A percentile compares a stretch with the other conserved stretches of the same genome.
Conservation (phyloP, 2,797 vertebrate species). For the Glossophaga mutica region DNA sequence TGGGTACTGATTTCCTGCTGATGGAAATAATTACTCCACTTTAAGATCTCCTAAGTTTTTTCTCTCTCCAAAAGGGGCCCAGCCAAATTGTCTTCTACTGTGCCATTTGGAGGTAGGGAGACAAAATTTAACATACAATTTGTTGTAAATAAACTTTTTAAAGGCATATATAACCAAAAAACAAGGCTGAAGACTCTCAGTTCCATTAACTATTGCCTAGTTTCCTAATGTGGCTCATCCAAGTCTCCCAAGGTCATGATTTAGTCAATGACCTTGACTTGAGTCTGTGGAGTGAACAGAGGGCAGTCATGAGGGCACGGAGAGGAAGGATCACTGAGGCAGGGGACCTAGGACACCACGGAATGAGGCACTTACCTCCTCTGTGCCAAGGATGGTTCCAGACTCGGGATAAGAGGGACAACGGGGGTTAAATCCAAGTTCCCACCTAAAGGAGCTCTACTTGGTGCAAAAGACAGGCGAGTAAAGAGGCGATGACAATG, state of each 20-base stretch:
- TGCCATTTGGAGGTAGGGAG: background rate
- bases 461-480: background rate
- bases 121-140: background rate
- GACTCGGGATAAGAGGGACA: background rate
- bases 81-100: slow-evolving; percentile 18
- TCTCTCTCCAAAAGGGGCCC: slow-evolving; percentile 17
- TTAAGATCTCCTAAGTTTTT: background rate
- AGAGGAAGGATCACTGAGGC: background rate
- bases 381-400: background rate
- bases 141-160: slow-evolving; percentile 51
- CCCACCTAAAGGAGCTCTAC: background rate
- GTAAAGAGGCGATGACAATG: background rate
- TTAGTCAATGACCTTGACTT: background rate
- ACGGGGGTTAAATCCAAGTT: background rate
- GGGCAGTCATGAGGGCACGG: background rate
- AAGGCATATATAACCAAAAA: slow-evolving; percentile 15
- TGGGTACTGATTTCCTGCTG: slow-evolving; percentile 45
- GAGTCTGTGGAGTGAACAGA: background rate
- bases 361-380: background rate
- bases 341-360: background rate
- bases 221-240: background rate
- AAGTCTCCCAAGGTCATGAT: background rate
- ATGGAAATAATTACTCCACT: slow-evolving; percentile 37
- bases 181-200: background rate
- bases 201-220: background rate